Evolutionary conservation across 1,140 invertebrate species (phyloP), one percentile per base, ranked within the genome.

Genomic region (Neuroterus valhalla): DNA sequence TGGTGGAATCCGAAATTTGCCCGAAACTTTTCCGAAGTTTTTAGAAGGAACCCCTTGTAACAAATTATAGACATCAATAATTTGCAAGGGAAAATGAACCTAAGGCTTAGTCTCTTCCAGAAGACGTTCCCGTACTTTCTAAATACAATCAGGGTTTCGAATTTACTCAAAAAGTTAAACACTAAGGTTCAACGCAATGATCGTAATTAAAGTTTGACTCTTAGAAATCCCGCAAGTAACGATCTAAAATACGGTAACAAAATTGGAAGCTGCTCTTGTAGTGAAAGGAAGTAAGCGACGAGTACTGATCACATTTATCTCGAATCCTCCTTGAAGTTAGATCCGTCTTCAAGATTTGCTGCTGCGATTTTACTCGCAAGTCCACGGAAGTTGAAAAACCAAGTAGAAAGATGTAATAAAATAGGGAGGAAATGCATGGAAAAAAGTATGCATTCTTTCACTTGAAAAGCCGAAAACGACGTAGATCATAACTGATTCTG

Each of bases 171-270:
- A 62, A 62, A 62, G 14, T 62, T n/a, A 31, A 12, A 5, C 14
- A 26, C 31, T 62, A 38, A 62, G 52, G 14, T 62, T 62, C 2
- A 21, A 55, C 26, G 21, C 52, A 62, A 15, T 23, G 12, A 62
- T 62, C 52, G 52, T 62, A 62, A 62, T 62, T 62, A 62, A 62
- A 62, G 52, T 62, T 62, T 26, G 31, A 26, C 21, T 62, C 12
- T 23, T 15, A 62, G 55, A 31, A 62, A 62, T 62, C 2, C 23
- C 55, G 31, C n/a, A 26, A 23, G n/a, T 62, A 62, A 38, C 23
- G 23, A 62, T 62, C 23, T 62, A 31, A 62, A 62, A 62, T 62
- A 62, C 55, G 55, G 12, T 31, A 62, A 62, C 55, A 23, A 62
- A 62, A 62, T 62, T 62, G 26, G 14, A 62, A 62, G 55, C 31